phyloP scores from a whole-genome alignment of 2,888 invertebrate genomes.

The Eilema caniola region DNA sequence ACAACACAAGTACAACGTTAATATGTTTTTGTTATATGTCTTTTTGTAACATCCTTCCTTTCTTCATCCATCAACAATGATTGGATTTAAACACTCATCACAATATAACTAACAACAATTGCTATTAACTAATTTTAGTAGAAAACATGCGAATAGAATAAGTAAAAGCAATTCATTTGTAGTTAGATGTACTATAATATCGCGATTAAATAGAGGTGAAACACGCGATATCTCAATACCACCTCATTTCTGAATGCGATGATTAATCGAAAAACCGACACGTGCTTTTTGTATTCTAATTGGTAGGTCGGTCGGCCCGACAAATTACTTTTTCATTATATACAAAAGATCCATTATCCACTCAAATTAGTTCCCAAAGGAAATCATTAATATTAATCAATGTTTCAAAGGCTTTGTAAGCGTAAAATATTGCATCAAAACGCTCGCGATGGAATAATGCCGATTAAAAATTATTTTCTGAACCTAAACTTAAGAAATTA shows the following conservation, averaged over 20 bases:
- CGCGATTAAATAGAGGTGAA: slow-evolving; percentile 38
- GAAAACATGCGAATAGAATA: background rate
- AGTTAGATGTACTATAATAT: slow-evolving; percentile 20
- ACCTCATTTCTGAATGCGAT: slow-evolving; percentile 50
- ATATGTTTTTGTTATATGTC: too few species aligned
- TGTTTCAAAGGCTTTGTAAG: slow-evolving; percentile 70
- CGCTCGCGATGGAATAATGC: slow-evolving; percentile 28
- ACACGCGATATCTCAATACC: slow-evolving; percentile 60
- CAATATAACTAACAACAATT: background rate
- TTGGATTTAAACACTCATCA: background rate
- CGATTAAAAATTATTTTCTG: slow-evolving; percentile 40
- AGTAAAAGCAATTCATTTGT: slow-evolving; percentile 19
- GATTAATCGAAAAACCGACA: slow-evolving; percentile 70
- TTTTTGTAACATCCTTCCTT: too few species aligned
- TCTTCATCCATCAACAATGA: too few species aligned
- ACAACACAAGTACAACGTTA: too few species aligned
- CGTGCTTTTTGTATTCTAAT: slow-evolving; percentile 74
- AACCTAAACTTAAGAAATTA: slow-evolving; percentile 20
- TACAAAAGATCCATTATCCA: slow-evolving; percentile 84
- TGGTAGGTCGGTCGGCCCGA: slow-evolving; percentile 63
- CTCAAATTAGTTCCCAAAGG: slow-evolving; percentile 81
- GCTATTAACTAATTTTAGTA: background rate
- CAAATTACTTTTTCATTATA: slow-evolving; percentile 82
- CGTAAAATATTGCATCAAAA: slow-evolving; percentile 43
- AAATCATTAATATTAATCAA: slow-evolving; percentile 85